These are phyloP conservation scores for Nilaparvata lugens DNA, from an alignment of 1,140 invertebrate genomes.

Conservation along the genomic window DNA sequence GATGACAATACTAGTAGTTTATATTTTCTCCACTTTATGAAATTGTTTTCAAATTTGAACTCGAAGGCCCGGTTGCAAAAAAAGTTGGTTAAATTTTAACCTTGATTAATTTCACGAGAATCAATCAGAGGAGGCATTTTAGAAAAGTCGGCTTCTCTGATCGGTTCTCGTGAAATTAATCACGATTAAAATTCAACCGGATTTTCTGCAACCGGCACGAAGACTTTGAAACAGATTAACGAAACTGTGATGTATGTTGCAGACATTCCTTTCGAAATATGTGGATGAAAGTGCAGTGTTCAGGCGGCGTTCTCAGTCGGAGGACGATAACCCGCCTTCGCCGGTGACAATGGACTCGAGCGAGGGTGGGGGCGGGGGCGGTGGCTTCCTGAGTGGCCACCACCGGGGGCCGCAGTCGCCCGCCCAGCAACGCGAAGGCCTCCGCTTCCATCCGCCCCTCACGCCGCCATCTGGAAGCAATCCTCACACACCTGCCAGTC, in stretches of 20 bases:
- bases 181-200: too few species aligned
- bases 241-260: conserved; percentile 24
- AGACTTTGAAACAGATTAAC: too few species aligned
- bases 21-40: too few species aligned
- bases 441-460: conserved; percentile 64
- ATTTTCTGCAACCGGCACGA: too few species aligned
- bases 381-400: conserved; percentile 35
- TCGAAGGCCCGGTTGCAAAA: too few species aligned
- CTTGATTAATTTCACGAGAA: too few species aligned
- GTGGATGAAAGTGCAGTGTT: conserved; percentile 80
- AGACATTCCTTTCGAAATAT: conserved; percentile 86
- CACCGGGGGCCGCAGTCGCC: conserved; percentile 57
- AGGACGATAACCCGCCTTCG: conserved; percentile 93
- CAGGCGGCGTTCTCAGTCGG: conserved; percentile 72
- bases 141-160: too few species aligned
- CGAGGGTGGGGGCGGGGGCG: conserved; percentile 40
- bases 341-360: conserved; percentile 66
- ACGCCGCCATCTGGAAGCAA: conserved; percentile 74
- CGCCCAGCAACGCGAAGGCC: conserved; percentile 47
- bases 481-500: conserved; percentile 80
- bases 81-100: too few species aligned
- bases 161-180: too few species aligned
- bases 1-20: too few species aligned
- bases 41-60: too few species aligned
- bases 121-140: too few species aligned